phyloP scores from a whole-genome alignment of 2,797 vertebrate species.

The Diplodus puntazzo region DNA sequence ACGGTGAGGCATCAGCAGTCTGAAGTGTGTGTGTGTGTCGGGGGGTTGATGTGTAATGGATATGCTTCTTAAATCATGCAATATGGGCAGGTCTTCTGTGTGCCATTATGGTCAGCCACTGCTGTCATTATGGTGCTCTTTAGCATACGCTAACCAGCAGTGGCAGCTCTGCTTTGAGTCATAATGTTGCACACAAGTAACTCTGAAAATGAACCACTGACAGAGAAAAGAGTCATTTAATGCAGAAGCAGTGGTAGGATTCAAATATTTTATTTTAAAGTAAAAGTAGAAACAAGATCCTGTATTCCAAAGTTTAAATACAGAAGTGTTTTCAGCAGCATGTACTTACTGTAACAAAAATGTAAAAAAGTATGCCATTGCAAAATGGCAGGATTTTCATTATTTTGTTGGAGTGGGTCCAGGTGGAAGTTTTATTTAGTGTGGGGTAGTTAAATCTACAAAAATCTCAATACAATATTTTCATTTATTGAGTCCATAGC shows the following conservation, averaged over 20 bases:
- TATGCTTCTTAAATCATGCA: constrained; percentile 83
- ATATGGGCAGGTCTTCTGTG: constrained; percentile 81
- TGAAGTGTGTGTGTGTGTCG: constrained; percentile 54
- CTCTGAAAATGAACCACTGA: constrained; percentile 25
- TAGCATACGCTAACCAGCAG: constrained; percentile 67
- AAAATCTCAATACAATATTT: background rate
- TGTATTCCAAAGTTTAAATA: background rate
- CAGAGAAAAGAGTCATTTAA: constrained; percentile 5
- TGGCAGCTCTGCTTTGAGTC: constrained; percentile 50
- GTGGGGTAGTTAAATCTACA: background rate
- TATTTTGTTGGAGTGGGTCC: background rate
- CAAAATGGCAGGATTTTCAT: background rate
- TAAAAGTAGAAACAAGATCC: background rate
- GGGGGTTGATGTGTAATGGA: constrained; percentile 73
- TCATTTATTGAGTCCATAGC: background rate
- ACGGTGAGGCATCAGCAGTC: constrained; percentile 72
- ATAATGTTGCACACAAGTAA: constrained; percentile 48
- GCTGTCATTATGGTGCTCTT: constrained; percentile 69
- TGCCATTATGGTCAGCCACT: constrained; percentile 71
- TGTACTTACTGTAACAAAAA: background rate
- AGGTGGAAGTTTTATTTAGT: background rate
- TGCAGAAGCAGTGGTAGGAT: background rate
- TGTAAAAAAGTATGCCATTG: no score
- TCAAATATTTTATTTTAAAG: background rate
- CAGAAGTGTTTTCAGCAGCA: background rate